A percentile compares a stretch with the other conserved stretches of the same genome.
phyloP scores from a whole-genome alignment of 2,888 invertebrate species.

The Nomada flava region DNA sequence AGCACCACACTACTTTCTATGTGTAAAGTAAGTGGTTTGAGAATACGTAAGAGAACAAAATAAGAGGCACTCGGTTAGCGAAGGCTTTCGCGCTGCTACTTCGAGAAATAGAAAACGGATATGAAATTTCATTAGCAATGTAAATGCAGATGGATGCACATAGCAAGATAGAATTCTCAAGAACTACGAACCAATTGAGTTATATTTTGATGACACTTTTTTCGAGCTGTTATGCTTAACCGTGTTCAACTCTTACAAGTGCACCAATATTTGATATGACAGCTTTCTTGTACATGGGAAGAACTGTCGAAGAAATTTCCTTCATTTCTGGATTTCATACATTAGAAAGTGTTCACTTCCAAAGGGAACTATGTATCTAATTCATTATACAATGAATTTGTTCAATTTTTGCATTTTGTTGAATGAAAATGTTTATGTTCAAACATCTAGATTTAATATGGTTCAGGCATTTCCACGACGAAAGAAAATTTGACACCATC shows the following conservation, averaged over 20 bases:
- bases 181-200: neutral
- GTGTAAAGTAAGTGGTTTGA: slow-evolving; percentile 34
- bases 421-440: neutral
- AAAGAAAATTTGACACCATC: neutral
- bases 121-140: slow-evolving; percentile 78
- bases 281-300: neutral
- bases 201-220: neutral
- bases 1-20: slow-evolving; percentile 40
- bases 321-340: no score
- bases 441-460: neutral
- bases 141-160: slow-evolving; percentile 66
- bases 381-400: no score
- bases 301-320: no score
- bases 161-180: slow-evolving; percentile 29
- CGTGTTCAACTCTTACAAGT: neutral
- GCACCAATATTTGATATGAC: neutral
- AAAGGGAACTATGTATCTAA: neutral
- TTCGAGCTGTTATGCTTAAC: neutral
- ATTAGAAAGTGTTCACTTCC: neutral
- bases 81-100: slow-evolving; percentile 37
- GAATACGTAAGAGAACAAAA: slow-evolving; percentile 27
- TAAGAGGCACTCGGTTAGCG: neutral
- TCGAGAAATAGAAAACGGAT: slow-evolving; percentile 63
- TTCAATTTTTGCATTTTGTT: no score
- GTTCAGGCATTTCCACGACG: neutral